phyloP scores from a whole-genome alignment of 2,113 vertebrate genomes.

The Eublepharis macularius region DNA sequence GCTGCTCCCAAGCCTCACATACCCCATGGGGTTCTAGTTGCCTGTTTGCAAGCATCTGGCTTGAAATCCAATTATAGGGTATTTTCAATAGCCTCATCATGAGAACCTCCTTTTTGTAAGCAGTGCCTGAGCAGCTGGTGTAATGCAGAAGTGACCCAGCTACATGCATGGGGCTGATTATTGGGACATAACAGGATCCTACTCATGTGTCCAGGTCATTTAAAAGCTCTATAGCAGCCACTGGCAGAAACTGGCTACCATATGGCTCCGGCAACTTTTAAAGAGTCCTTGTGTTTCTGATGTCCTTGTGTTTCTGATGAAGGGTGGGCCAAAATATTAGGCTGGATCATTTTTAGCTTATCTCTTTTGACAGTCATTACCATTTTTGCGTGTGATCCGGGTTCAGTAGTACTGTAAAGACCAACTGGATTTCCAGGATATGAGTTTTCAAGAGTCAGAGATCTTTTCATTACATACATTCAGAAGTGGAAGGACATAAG shows the following conservation, averaged over 20 bases:
- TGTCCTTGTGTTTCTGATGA: background rate
- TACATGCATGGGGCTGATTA: too few relatives aligned
- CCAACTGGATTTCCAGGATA: too few relatives aligned
- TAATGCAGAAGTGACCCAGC: background rate
- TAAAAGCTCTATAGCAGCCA: background rate
- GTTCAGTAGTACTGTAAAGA: too few relatives aligned
- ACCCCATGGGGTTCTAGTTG: background rate
- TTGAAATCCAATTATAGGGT: background rate
- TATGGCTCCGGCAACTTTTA: background rate
- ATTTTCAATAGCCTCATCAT: background rate
- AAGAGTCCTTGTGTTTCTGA: background rate
- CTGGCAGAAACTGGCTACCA: background rate
- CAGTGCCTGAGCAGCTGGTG: background rate
- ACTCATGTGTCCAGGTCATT: background rate
- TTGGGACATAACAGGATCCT: background rate
- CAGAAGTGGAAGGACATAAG: too few relatives aligned
- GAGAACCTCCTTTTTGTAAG: background rate
- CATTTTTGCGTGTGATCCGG: too few relatives aligned
- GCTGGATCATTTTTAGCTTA: background rate
- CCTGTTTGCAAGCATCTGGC: background rate
- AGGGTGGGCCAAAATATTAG: background rate
- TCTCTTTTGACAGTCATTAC: background rate
- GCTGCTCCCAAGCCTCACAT: too few relatives aligned
- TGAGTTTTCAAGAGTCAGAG: too few relatives aligned
- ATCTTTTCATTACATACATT: too few relatives aligned